Base-by-base conservation (phyloP, 2,113 vertebrate genomes). In the Indri indri region DNA sequence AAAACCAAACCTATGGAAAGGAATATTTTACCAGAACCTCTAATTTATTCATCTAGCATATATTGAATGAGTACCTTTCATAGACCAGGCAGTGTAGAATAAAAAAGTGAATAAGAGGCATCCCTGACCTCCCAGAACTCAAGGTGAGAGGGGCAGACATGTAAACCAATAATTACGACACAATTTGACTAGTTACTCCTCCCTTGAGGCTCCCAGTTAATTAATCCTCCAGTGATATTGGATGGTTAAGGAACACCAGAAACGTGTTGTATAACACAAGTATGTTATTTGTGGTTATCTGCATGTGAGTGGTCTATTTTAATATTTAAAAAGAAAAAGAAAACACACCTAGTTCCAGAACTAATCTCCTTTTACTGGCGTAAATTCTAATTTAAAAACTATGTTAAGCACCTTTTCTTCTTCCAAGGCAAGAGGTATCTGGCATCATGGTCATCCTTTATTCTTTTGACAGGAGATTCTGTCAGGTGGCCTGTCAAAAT, bases 301-400 rank as follows among this genome's bases (percentile, higher is more conserved):
- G 17, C 17, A 88, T 83, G 17, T 57, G 61, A 96, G 42, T 80
- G 8, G 14, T 45, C 25, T 66, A 91, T 92, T 86, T 96, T 81
- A 85, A 95, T 81, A 83, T 47, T 89, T 23, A 42, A 63, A 50
- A 20, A 42, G 50, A 14, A 52, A 40, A 27, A 74, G 57, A 52
- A 42, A 77, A 66, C 63, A 81, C 12, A 37, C 0, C 22, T 79
- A 61, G 0, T 84, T 68, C 2, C 34, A 80, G 32, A 83, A 61
- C 32, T 32, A 57, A 82, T 66, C 0, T 4, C 12, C 1, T 88
- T 80, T 90, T 71, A 70, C 23, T 85, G 42, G 13, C 25, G 10
- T 70, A 87, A 83, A 90, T 84, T 84, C 50, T 65, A 85, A 52
- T 54, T 90, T 50, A 73, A 34, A 94, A 95, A 80, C 22, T 65